Conservation (phyloP, 2,797 vertebrate species). For the Zalophus californianus region DNA sequence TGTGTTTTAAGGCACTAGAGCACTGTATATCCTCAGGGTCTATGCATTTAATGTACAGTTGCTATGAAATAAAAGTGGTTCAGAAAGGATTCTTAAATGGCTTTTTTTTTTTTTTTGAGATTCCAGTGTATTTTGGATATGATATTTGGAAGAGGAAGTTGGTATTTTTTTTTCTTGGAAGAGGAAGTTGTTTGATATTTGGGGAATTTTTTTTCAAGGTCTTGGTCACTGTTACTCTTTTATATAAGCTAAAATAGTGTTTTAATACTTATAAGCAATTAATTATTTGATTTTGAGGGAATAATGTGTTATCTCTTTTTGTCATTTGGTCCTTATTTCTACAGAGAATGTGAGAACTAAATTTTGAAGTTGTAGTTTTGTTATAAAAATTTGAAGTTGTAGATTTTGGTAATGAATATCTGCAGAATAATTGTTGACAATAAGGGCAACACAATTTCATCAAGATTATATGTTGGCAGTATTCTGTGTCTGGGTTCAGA, state of each 20-base stretch:
- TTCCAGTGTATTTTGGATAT: neutral
- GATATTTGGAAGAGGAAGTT: constrained; percentile 35
- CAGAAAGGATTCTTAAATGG: neutral
- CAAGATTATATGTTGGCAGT: neutral
- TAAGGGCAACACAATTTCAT: neutral
- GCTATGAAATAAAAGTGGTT: neutral
- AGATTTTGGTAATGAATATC: neutral
- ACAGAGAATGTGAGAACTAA: neutral
- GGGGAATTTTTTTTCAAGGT: neutral
- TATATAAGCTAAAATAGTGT: neutral
- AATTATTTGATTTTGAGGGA: constrained; percentile 10
- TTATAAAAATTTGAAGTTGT: neutral
- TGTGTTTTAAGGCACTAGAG: neutral
- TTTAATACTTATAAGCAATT: neutral
- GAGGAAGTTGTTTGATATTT: neutral
- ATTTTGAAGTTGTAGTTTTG: neutral
- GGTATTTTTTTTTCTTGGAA: constrained; percentile 26
- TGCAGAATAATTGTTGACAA: neutral
- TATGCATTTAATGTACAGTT: neutral
- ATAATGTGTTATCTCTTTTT: neutral
- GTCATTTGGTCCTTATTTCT: neutral
- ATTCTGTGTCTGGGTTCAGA: neutral
- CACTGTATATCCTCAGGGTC: neutral
- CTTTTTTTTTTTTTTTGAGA: neutral
- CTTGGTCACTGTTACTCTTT: neutral